Percentiles rank a stretch among this genome's conserved stretches.
These are phyloP conservation scores for Aphelinus atriplicis DNA, from an alignment of 1,140 invertebrate species.

Conservation along the genomic window DNA sequence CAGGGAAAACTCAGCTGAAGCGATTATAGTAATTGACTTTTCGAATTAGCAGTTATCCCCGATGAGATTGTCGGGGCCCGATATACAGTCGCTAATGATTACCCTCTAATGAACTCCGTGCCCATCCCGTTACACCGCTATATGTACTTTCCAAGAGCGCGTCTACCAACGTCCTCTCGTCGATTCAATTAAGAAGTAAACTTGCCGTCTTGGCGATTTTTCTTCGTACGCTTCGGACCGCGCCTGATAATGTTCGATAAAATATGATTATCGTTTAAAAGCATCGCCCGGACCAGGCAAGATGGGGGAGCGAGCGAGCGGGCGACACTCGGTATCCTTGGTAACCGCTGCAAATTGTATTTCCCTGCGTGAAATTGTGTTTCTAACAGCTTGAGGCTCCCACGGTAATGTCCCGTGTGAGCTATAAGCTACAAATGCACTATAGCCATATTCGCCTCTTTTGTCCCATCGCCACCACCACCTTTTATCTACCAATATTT, in stretches of 20 bases:
- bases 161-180: neutral
- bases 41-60: constrained; percentile 27
- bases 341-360: constrained; percentile 12
- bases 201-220: too few relatives aligned
- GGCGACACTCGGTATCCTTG: neutral
- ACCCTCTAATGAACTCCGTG: neutral
- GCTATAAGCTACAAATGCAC: too few relatives aligned
- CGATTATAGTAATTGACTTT: constrained; percentile 28
- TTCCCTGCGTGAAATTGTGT: constrained; percentile 21
- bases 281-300: neutral
- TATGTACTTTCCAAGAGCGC: neutral
- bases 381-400: constrained; percentile 12
- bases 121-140: neutral
- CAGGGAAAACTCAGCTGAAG: neutral
- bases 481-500: too few relatives aligned
- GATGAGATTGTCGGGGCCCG: neutral
- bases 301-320: neutral
- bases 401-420: too few relatives aligned
- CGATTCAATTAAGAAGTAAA: too few relatives aligned
- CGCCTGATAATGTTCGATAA: constrained; percentile 10
- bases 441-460: too few relatives aligned
- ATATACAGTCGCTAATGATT: neutral
- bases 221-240: neutral
- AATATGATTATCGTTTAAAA: constrained; percentile 11
- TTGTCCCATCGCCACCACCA: too few relatives aligned